Base-by-base conservation (phyloP, 2,113 vertebrate genomes). In the Symphodus melops region DNA sequence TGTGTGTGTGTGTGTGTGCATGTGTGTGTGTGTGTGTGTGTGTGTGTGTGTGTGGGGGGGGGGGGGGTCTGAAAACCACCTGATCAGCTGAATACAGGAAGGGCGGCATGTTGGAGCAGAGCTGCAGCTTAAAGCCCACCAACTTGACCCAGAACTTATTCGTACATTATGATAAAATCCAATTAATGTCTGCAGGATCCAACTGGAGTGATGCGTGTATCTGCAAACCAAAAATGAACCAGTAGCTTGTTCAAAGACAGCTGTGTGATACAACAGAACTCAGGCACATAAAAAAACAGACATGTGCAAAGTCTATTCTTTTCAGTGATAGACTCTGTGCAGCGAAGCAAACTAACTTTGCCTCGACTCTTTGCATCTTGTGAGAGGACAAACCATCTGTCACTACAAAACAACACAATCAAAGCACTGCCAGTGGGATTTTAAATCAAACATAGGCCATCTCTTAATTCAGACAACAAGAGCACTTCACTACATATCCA, bases 31-130 rank as follows among this genome's bases (percentile, higher is more conserved):
- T n/a, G n/a, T n/a, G n/a, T n/a, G n/a, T n/a, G n/a, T n/a, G n/a
- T n/a, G n/a, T n/a, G n/a, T n/a, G n/a, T n/a, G n/a, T n/a, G n/a
- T n/a, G n/a, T n/a, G 3, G 51, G 48, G 70, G 82, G 68, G 63
- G 82, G 68, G 63, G 9, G 79, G 54, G 53, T 81, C 61, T 83
- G 58, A 77, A 85, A 87, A 83, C 75, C 74, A 82, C 75, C 71
- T 82, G 79, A 88, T 63, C 65, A 72, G 54, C 68, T 55, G 21
- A 41, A 46, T 60, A 68, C 78, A 89, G 83, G 81, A 91, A 91
- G 75, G 56, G 62, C 28, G 16, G 63, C 70, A 52, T 67, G 68
- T 69, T 90, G 60, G 64, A 58, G 37, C 53, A 57, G 64, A 58
- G 37, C 53, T 63, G 37, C 75, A 71, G 53, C n/a, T 79, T 25